Conservation (phyloP, 2,888 invertebrate genomes). For the Agrotis puta region DNA sequence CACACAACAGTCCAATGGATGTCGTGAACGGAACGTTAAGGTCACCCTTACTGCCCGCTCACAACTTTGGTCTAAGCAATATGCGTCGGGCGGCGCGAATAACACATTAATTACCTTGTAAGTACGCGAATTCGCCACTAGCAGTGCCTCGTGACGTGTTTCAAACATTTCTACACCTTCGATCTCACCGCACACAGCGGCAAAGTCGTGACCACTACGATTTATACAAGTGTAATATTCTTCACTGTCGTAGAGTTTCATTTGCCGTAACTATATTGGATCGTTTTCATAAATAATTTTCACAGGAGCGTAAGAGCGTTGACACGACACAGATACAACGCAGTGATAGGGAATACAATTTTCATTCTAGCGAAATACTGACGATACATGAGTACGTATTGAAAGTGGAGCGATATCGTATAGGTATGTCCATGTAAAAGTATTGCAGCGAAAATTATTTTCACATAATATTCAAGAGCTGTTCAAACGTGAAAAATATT, state of each 20-base stretch:
- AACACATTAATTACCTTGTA: too few relatives aligned
- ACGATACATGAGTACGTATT: slow-evolving; percentile 7
- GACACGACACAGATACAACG: slow-evolving; percentile 2
- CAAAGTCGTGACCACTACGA: too few relatives aligned
- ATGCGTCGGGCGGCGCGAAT: too few relatives aligned
- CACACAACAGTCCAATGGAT: too few relatives aligned
- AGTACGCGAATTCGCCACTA: too few relatives aligned
- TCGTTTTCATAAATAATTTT: slow-evolving; percentile 11
- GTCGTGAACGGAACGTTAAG: too few relatives aligned
- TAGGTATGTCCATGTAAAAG: background rate
- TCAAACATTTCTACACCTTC: too few relatives aligned
- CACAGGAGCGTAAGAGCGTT: slow-evolving; percentile 2
- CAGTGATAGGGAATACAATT: slow-evolving; percentile 29
- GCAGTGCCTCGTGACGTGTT: too few relatives aligned
- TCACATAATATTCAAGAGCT: background rate
- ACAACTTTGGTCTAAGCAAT: too few relatives aligned
- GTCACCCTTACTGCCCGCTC: too few relatives aligned
- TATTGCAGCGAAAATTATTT: slow-evolving; percentile 4
- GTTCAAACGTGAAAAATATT: background rate
- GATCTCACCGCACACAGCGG: too few relatives aligned
- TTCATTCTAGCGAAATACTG: slow-evolving; percentile 12
- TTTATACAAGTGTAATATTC: background rate
- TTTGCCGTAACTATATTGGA: background rate
- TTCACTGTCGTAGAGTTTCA: slow-evolving; percentile 1
- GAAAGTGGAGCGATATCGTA: background rate